Evolutionary conservation across 2,797 vertebrate species (phyloP), one percentile per base, ranked within the genome.

Genomic region (Micrastur ruficollis): DNA sequence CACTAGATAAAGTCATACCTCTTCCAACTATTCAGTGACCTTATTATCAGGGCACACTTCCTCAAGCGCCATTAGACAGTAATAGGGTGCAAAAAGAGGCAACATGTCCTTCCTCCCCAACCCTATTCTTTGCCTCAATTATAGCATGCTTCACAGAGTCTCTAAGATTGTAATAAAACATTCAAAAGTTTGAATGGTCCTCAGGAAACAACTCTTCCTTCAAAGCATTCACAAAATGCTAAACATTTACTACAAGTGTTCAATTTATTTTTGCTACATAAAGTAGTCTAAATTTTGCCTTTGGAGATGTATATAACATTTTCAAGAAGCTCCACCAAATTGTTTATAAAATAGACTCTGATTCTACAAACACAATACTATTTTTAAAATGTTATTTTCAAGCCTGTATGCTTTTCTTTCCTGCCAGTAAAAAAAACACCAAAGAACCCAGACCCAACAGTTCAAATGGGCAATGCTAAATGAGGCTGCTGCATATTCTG

Each of bases 81-180:
- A 42, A 29, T 10, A 62, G 1, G 0, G 11, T 36, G n/a, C 44
- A 79, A 47, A 66, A 85, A 82, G 23, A 70, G 23, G 12, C 8
- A 74, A 21, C 0, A 0, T 20, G 23, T 81, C 53, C 34, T 61
- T 81, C 23, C 25, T 44, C 5, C 4, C 3, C 12, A 10, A 38
- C 5, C 3, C 16, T 15, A 14, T 52, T 61, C 32, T 78, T 86
- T 82, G 6, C 32, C 8, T 65, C n/a, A 85, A 75, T 36, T 56
- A 34, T 2, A 76, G 6, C 9, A 27, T 31, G 6, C 47, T 62
- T 78, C 53, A 62, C 38, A 62, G 25, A 42, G 27, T 36, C 55
- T 72, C 26, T 58, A 46, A 70, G 32, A 85, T 53, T 80, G 50
- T 62, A 70, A 44, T 27, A 67, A 78, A 38, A 47, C 17, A 27